Evolutionary conservation across 2,888 invertebrate genomes (phyloP).

Genomic region (Scotopteryx bipunctaria): DNA sequence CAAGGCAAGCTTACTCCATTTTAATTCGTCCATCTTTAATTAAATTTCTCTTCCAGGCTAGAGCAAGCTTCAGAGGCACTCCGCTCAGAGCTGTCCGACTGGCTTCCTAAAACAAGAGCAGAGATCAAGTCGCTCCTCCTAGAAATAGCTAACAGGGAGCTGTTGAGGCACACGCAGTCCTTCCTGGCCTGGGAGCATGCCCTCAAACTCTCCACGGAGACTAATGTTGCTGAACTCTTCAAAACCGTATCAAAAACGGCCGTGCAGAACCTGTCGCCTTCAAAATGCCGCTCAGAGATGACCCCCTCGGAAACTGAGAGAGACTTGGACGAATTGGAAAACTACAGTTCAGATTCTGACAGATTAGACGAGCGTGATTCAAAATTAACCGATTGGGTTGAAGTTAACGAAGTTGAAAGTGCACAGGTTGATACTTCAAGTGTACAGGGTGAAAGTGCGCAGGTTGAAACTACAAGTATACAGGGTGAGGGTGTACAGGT

Average conservation of each 20-base stretch:
- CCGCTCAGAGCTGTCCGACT: slow-evolving; percentile 68
- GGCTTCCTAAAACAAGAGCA: slow-evolving; percentile 65
- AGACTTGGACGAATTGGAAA: slow-evolving; percentile 52
- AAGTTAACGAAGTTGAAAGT: slow-evolving; percentile 4
- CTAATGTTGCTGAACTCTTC: slow-evolving; percentile 59
- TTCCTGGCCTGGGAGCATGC: slow-evolving; percentile 65
- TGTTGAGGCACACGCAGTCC: slow-evolving; percentile 54
- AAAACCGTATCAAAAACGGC: slow-evolving; percentile 73
- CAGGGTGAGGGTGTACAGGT: background rate
- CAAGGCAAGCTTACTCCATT: no score
- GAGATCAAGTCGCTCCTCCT: slow-evolving; percentile 63
- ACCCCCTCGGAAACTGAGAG: slow-evolving; percentile 56
- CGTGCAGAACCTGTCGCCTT: slow-evolving; percentile 67
- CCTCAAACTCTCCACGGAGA: slow-evolving; percentile 55
- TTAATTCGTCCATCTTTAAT: background rate
- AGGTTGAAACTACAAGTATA: background rate
- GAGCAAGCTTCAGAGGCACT: slow-evolving; percentile 74
- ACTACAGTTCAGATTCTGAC: slow-evolving; percentile 27
- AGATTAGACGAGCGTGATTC: background rate
- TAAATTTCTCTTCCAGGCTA: slow-evolving; percentile 48
- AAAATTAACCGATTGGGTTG: slow-evolving; percentile 11
- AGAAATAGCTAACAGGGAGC: slow-evolving; percentile 65
- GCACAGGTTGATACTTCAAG: background rate
- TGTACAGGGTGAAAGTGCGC: background rate
- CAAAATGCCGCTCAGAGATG: slow-evolving; percentile 49